Conservation (phyloP, 35 echinoderm and acorn worm genomes). For the Ophioderma brevispina region DNA sequence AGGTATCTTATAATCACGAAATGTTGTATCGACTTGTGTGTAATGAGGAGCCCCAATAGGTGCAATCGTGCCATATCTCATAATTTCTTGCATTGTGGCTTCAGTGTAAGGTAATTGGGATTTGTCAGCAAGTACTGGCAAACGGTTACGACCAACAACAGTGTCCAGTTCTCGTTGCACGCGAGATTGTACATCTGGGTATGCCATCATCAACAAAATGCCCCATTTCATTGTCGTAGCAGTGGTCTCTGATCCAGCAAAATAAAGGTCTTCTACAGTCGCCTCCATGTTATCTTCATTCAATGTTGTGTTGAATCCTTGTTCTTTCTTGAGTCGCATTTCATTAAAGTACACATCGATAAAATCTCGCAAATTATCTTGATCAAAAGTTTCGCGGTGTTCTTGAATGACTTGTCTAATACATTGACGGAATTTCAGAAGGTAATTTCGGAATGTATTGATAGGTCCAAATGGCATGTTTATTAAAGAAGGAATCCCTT, state of each 20-base stretch:
- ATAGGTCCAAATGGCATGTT: slow-evolving; percentile 8
- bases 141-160: slow-evolving; percentile 41
- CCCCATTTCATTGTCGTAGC: slow-evolving; percentile 83
- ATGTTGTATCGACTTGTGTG: slow-evolving; percentile 15
- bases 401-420: neutral
- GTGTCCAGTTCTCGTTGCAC: slow-evolving; percentile 80
- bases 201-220: slow-evolving; percentile 57
- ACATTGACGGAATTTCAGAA: neutral
- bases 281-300: slow-evolving; percentile 21
- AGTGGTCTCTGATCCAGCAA: slow-evolving; percentile 72
- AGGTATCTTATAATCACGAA: slow-evolving; percentile 69
- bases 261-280: slow-evolving; percentile 58
- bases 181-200: slow-evolving; percentile 66
- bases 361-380: slow-evolving; percentile 7
- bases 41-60: slow-evolving; percentile 60
- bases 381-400: neutral
- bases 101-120: slow-evolving; percentile 67
- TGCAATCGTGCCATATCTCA: slow-evolving; percentile 27
- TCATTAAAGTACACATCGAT: slow-evolving; percentile 33
- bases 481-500: neutral
- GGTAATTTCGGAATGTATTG: neutral
- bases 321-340: slow-evolving; percentile 16
- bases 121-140: slow-evolving; percentile 49
- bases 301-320: slow-evolving; percentile 2
- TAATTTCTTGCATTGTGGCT: slow-evolving; percentile 51